Percentiles rank a stretch among this genome's conserved stretches.
phyloP scores from a whole-genome alignment of 2,797 vertebrate genomes.

The Melanotaenia trifasciata region DNA sequence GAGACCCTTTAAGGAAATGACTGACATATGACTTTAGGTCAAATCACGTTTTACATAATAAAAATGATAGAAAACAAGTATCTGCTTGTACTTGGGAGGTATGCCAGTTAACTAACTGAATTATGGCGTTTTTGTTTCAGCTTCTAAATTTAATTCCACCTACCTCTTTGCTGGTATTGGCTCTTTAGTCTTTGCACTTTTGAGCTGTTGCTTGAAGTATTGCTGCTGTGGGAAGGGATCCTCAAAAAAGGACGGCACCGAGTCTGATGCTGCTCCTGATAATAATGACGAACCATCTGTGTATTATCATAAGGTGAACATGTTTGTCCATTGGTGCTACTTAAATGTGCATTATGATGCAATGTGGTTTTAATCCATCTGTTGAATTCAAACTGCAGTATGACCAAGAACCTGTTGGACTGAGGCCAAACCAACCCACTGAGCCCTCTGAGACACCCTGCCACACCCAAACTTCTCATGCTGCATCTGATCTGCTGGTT shows the following conservation, averaged over 20 bases:
- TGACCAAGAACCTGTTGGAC: slow-evolving; percentile 1
- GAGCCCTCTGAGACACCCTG: background rate
- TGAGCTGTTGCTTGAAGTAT: slow-evolving; percentile 17
- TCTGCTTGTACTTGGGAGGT: background rate
- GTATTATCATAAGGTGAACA: slow-evolving; percentile 12
- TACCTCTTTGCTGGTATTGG: background rate
- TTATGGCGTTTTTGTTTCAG: slow-evolving; percentile 1
- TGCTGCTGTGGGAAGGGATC: slow-evolving; percentile 26
- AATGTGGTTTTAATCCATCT: slow-evolving; percentile 3
- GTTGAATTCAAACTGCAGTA: slow-evolving; percentile 21
- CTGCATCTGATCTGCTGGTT: slow-evolving; percentile 22
- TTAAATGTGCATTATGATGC: background rate
- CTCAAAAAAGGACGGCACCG: background rate
- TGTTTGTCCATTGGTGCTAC: background rate
- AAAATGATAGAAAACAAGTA: background rate
- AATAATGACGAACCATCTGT: slow-evolving; percentile 2
- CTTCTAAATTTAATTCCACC: accelerated
- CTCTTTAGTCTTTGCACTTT: accelerated
- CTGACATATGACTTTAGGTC: background rate
- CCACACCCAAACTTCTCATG: background rate
- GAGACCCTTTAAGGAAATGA: too few species aligned
- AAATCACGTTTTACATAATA: background rate
- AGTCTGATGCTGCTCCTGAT: background rate
- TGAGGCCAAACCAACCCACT: accelerated
- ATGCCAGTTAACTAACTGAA: background rate